Percentiles rank a stretch among this genome's conserved stretches.
phyloP scores from a whole-genome alignment of 23 tunicate genomes.

The Halocynthia roretzi region DNA sequence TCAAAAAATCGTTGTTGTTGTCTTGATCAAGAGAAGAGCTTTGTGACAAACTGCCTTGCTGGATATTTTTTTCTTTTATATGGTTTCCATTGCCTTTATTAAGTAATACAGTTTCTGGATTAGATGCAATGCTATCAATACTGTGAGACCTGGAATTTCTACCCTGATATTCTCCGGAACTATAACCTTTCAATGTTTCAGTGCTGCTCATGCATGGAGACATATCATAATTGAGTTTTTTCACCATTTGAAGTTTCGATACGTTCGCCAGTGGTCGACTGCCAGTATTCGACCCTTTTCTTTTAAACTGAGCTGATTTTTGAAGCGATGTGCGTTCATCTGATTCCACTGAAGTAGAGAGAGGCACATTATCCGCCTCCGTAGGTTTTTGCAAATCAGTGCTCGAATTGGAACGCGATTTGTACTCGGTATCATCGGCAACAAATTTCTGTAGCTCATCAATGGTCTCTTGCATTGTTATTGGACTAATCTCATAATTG shows the following conservation, averaged over 20 bases:
- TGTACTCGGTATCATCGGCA: background rate
- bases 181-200: conserved; percentile 10
- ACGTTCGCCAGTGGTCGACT: background rate
- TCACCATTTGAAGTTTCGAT: background rate
- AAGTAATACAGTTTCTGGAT: background rate
- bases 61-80: conserved; percentile 1
- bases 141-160: conserved; percentile 9
- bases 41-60: background rate
- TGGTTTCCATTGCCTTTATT: background rate
- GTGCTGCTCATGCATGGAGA: conserved; percentile 29
- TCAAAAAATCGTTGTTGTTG: background rate
- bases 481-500: background rate
- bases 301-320: too few species aligned
- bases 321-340: too few species aligned
- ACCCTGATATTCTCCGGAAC: conserved; percentile 9
- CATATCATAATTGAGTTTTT: background rate
- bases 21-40: background rate
- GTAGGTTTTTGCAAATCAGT: too few species aligned
- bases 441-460: conserved; percentile 12
- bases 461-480: conserved; percentile 27
- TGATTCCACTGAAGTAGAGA: too few species aligned
- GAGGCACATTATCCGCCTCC: too few species aligned
- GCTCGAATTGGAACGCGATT: conserved; percentile 8
- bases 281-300: too few species aligned
- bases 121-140: conserved; percentile 17